Evolutionary conservation across 2,797 vertebrate genomes (phyloP).

Genomic region (Vipera latastei): DNA sequence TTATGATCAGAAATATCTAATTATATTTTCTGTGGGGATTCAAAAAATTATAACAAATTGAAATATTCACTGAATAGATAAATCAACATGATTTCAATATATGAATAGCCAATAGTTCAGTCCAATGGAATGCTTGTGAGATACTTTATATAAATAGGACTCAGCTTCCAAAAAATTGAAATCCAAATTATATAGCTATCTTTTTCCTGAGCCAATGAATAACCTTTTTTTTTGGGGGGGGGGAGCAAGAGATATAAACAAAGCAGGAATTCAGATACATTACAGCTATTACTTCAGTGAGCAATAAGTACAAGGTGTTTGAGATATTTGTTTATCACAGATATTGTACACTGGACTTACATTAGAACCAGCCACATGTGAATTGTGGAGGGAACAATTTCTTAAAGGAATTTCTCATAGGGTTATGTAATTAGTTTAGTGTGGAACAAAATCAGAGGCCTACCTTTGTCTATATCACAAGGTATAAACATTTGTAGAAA

Average conservation of each 20-base stretch:
- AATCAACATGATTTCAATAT: not conserved
- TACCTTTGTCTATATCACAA: not conserved
- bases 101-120: not conserved
- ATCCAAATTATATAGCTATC: not conserved
- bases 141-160: not conserved
- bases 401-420: not conserved
- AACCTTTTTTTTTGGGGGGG: not conserved
- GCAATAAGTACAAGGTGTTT: not conserved
- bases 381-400: not conserved
- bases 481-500: not conserved
- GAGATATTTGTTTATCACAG: not conserved
- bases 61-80: not conserved
- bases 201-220: not conserved
- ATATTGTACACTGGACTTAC: not conserved
- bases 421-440: not conserved
- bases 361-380: not conserved
- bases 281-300: not conserved
- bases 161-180: not conserved
- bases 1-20: not conserved
- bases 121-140: not conserved
- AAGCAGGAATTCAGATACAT: not conserved
- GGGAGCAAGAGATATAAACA: not conserved
- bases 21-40: not conserved
- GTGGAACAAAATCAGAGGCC: not conserved
- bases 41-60: not conserved